These are phyloP conservation scores for Equus przewalskii DNA, from an alignment of 2,113 vertebrate genomes.

Conservation along the genomic window DNA sequence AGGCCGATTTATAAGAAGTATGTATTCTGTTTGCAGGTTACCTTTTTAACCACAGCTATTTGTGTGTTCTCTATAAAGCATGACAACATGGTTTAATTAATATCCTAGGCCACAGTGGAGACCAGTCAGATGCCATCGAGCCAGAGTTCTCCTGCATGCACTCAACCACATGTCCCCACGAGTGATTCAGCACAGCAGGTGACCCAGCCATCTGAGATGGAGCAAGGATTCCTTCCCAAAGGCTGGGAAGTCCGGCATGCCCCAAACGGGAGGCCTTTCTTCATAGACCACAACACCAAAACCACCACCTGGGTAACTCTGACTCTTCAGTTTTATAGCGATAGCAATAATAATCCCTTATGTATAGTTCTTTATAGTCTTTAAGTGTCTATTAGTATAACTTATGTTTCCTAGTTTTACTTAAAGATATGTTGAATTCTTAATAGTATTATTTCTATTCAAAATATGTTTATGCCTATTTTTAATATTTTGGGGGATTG, in stretches of 20 bases:
- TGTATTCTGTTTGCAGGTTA: not conserved
- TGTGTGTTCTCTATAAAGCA: not conserved
- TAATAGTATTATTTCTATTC: constrained; percentile 9
- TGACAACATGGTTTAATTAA: constrained; percentile 17
- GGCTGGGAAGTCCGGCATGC: constrained; percentile 97
- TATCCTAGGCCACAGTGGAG: constrained; percentile 87
- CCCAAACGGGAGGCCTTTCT: constrained; percentile 95
- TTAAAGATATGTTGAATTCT: not conserved
- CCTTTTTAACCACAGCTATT: constrained; percentile 17
- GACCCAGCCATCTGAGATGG: constrained; percentile 83
- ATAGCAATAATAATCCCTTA: not conserved
- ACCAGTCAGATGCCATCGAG: constrained; percentile 74
- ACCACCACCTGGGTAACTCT: constrained; percentile 95
- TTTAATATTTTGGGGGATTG: not conserved
- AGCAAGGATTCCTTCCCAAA: constrained; percentile 91
- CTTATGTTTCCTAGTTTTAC: not conserved
- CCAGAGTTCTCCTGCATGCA: constrained; percentile 82
- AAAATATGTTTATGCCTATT: not conserved
- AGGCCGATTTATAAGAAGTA: not conserved
- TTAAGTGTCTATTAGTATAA: not conserved
- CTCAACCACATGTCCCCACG: constrained; percentile 76
- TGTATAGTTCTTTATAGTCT: not conserved
- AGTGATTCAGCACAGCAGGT: constrained; percentile 85
- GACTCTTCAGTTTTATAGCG: not conserved
- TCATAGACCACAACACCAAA: constrained; percentile 97